These are phyloP conservation scores for Phoenoteleia sp. DNA, from an alignment of 2,888 invertebrate species.

Conservation along the genomic window DNA sequence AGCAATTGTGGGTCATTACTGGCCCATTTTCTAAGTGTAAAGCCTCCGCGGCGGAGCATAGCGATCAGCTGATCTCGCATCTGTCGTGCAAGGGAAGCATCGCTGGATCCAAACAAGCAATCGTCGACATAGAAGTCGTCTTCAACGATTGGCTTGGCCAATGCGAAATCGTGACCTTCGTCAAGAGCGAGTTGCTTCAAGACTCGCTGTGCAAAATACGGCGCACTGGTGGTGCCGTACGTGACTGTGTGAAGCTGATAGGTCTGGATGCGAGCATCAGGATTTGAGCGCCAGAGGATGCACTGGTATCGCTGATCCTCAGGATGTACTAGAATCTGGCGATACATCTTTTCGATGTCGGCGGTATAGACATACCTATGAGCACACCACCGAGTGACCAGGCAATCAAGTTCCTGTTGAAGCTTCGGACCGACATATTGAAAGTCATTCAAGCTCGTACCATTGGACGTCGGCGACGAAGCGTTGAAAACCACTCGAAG, in stretches of 20 bases:
- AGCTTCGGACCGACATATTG: not conserved
- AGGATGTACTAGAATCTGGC: not conserved
- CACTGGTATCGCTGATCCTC: not conserved
- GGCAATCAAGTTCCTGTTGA: not conserved
- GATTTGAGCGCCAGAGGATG: not conserved
- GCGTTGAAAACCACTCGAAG: no score
- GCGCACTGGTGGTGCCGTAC: no score
- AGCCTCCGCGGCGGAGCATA: not conserved
- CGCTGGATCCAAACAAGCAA: conserved; percentile 10
- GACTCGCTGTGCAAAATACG: not conserved
- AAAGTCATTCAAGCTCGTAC: no score
- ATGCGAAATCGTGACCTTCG: no score
- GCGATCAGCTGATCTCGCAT: not conserved
- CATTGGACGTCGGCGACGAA: no score
- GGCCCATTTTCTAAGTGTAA: conserved; percentile 12
- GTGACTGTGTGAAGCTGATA: no score
- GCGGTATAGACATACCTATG: not conserved
- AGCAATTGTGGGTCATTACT: not conserved
- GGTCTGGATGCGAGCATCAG: no score
- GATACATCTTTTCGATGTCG: conserved; percentile 4
- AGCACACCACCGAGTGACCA: not conserved
- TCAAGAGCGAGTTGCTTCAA: not conserved
- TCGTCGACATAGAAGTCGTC: conserved; percentile 32
- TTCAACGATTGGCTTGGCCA: no score
- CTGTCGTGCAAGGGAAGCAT: not conserved